phyloP scores from a whole-genome alignment of 2,797 vertebrate species.

The Menidia menidia region DNA sequence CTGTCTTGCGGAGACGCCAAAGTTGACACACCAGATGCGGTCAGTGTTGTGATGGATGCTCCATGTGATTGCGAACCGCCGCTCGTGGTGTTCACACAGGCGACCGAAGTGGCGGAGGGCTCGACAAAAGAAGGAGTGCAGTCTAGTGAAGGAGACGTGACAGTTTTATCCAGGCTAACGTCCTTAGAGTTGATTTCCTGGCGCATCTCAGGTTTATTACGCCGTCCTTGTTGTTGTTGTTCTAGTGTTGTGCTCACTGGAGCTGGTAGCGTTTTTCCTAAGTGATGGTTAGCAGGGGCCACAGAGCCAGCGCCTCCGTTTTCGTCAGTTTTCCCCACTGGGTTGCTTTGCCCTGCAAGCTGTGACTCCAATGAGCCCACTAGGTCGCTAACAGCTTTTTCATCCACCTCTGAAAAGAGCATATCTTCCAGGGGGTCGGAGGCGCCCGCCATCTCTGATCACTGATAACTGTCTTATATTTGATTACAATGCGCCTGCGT shows the following conservation, averaged over 20 bases:
- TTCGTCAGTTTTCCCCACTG: constrained; percentile 70
- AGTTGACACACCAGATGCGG: constrained; percentile 81
- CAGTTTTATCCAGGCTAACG: constrained; percentile 71
- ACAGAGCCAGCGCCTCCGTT: constrained; percentile 79
- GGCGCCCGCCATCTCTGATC: constrained; percentile 85
- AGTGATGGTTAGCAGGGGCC: constrained; percentile 81
- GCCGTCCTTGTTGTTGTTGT: constrained; percentile 82
- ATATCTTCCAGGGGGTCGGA: constrained; percentile 88
- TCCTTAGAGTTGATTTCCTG: constrained; percentile 78
- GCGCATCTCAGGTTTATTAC: constrained; percentile 76
- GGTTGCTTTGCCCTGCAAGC: constrained; percentile 82
- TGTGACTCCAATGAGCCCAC: constrained; percentile 90
- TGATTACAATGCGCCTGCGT: constrained; percentile 82
- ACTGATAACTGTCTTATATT: constrained; percentile 75
- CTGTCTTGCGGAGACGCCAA: constrained; percentile 73
- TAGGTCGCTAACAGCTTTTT: constrained; percentile 90
- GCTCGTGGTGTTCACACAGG: constrained; percentile 75
- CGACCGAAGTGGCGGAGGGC: constrained; percentile 54
- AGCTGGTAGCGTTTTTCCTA: constrained; percentile 82
- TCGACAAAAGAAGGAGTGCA: constrained; percentile 52
- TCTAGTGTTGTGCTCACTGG: constrained; percentile 80
- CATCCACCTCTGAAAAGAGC: constrained; percentile 92
- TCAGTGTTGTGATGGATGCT: constrained; percentile 81
- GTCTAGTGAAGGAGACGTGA: constrained; percentile 58
- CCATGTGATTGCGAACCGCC: constrained; percentile 83